Percentiles rank a stretch among this genome's conserved stretches.
phyloP scores from a whole-genome alignment of 2,888 invertebrate species.

The Drosophila helvetica region DNA sequence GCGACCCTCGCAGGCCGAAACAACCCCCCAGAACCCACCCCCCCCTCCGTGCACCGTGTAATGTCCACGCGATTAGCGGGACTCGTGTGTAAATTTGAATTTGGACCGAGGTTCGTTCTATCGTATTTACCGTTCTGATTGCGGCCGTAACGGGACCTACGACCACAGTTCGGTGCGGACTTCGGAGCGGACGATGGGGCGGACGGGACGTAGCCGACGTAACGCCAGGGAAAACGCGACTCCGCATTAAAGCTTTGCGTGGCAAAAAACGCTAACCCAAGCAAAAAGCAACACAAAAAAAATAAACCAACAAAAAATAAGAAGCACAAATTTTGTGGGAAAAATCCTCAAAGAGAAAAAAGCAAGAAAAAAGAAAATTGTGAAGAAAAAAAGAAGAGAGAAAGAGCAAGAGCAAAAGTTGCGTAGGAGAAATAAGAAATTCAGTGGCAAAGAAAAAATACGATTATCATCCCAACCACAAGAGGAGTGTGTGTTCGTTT shows the following conservation, averaged over 20 bases:
- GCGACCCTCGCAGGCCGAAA: slow-evolving; percentile 52
- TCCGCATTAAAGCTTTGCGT: slow-evolving; percentile 79
- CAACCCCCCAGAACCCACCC: slow-evolving; percentile 10
- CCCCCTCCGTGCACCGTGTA: neutral
- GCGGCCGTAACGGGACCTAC: slow-evolving; percentile 20
- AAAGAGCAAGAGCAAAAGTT: slow-evolving; percentile 35
- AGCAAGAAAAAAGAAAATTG: slow-evolving; percentile 44
- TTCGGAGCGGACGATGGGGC: neutral
- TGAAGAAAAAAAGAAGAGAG: slow-evolving; percentile 29
- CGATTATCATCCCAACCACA: slow-evolving; percentile 68
- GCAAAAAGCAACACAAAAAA: slow-evolving; percentile 27
- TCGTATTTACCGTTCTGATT: slow-evolving; percentile 56
- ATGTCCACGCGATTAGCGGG: slow-evolving; percentile 1
- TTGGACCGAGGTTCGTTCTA: slow-evolving; percentile 39
- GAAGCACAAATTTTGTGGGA: slow-evolving; percentile 5
- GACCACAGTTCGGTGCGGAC: neutral
- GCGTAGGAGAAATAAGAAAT: slow-evolving; percentile 57
- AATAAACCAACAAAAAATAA: slow-evolving; percentile 40
- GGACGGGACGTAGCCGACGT: slow-evolving; percentile 31
- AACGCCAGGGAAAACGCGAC: slow-evolving; percentile 62
- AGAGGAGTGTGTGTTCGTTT: slow-evolving; percentile 18
- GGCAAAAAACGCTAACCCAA: slow-evolving; percentile 69
- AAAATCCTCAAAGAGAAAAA: slow-evolving; percentile 13
- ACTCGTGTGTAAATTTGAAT: slow-evolving; percentile 20
- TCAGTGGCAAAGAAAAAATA: slow-evolving; percentile 46